phyloP scores from a whole-genome alignment of 2,113 vertebrate genomes.

The Sisor rabdophorus region DNA sequence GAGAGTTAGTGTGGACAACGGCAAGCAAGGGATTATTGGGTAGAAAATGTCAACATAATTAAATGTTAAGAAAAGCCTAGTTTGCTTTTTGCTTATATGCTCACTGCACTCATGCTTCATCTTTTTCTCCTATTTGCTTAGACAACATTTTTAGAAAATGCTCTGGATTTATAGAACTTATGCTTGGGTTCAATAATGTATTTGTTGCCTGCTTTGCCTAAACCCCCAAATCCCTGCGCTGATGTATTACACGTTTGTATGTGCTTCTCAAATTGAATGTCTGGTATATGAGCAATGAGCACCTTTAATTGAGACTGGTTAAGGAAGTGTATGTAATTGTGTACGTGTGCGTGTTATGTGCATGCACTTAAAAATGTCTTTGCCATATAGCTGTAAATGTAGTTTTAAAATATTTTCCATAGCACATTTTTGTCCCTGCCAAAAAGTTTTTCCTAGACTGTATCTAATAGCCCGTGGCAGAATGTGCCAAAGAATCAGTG shows the following conservation, averaged over 20 bases:
- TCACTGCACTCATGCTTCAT: slow-evolving; percentile 4
- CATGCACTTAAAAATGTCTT: slow-evolving; percentile 40
- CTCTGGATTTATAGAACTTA: slow-evolving; percentile 1
- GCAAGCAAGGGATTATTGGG: slow-evolving; percentile 19
- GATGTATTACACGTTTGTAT: slow-evolving; percentile 65
- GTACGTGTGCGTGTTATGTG: slow-evolving; percentile 44
- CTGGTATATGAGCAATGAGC: slow-evolving; percentile 43
- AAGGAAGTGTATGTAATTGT: slow-evolving; percentile 24
- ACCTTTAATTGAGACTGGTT: slow-evolving; percentile 47
- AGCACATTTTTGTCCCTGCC: slow-evolving; percentile 29
- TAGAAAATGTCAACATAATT: slow-evolving; percentile 16
- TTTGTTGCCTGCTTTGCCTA: slow-evolving; percentile 54
- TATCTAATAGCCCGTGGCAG: slow-evolving; percentile 50
- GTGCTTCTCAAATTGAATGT: slow-evolving; percentile 58
- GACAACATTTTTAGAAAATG: slow-evolving; percentile 19
- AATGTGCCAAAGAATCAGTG: slow-evolving; percentile 71
- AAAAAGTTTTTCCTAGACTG: slow-evolving; percentile 46
- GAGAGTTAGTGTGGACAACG: background rate
- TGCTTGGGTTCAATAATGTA: slow-evolving; percentile 35
- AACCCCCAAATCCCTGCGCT: slow-evolving; percentile 48
- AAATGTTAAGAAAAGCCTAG: slow-evolving; percentile 16
- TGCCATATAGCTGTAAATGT: slow-evolving; percentile 7
- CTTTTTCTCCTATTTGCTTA: slow-evolving; percentile 7
- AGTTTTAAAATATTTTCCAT: slow-evolving; percentile 18
- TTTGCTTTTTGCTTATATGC: slow-evolving; percentile 29